Evolutionary conservation across 2,113 vertebrate species (phyloP).

Genomic region (Oncorhynchus kisutch): DNA sequence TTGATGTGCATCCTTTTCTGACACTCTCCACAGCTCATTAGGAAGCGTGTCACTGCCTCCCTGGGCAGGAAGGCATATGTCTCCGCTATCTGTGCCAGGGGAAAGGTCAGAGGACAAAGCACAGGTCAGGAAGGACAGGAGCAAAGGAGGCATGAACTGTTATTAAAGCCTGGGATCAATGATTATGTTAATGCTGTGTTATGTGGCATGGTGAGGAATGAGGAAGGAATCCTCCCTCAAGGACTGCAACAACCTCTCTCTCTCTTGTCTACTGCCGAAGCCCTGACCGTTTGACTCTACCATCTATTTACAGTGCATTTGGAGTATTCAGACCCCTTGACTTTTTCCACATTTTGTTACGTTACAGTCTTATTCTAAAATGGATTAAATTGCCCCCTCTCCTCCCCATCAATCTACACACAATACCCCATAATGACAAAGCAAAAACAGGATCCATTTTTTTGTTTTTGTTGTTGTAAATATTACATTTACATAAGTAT

Average conservation of each 20-base stretch:
- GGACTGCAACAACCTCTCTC: not conserved
- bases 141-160: not conserved
- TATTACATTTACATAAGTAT: no score
- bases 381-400: no score
- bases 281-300: slow-evolving; percentile 42
- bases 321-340: no score
- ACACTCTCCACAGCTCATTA: slow-evolving; percentile 98
- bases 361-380: no score
- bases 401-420: no score
- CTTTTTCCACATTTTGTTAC: no score
- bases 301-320: not conserved
- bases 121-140: slow-evolving; percentile 21
- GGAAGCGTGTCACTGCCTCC: slow-evolving; percentile 95
- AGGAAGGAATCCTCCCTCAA: not conserved
- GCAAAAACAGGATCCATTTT: no score
- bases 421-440: no score
- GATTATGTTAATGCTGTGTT: not conserved
- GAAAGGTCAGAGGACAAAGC: slow-evolving; percentile 27
- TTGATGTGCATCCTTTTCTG: slow-evolving; percentile 99
- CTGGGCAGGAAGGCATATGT: slow-evolving; percentile 96
- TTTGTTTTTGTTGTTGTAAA: no score
- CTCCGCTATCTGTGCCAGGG: slow-evolving; percentile 88
- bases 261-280: slow-evolving; percentile 31
- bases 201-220: not conserved
- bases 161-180: not conserved